Evolutionary conservation across 2,888 invertebrate species (phyloP), one percentile per base, ranked within the genome.

Genomic region (Hypolimnas misippus): DNA sequence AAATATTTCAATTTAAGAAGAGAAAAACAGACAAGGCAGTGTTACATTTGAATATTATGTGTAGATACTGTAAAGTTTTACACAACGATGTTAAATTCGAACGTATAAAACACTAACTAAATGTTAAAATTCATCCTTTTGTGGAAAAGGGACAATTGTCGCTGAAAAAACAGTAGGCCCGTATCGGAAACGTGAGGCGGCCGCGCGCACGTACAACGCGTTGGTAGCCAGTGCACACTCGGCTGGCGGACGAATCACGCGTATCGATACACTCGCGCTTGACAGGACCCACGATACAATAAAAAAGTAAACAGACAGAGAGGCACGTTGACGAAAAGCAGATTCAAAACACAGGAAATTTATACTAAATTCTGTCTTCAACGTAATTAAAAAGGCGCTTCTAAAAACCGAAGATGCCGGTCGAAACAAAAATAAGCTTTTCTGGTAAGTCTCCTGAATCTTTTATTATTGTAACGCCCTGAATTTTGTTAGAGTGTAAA

Each of bases 351-450:
- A 4, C 2, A 25, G 10, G 6, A 7, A 6, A 46, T n/a, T 21
- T n/a, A 42, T n/a, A 14, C 3, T 33, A 46, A 4, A 53, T 31
- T 5, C 29, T 14, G 16, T 21, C 16, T 35, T 21, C 29, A 46
- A 16, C n/a, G 25, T 59, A 50, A 31, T n/a, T 21, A 44, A 35
- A 25, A 38, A 54, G 25, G 44, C 40, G 44, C 29, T 55, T 31
- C 19, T 31, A 14, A 14, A 62, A 57, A 59, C 63, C 65, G 67
- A 86, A 79, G 73, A 91, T 91, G 92, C 92, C 92, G 71, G 90
- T 88, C 70, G 91, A 91, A 84, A 89, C 90, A 69, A 91, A 78
- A 87, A 91, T 91, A 70, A 90, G 91, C 83, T 92, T 91, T 77
- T 91, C 91, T 71, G 92, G 92, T 92, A 71, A 90, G 92, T 89